Evolutionary conservation across 2,888 invertebrate species (phyloP), one percentile per base, ranked within the genome.

Genomic region (Tryphoninae sp.): DNA sequence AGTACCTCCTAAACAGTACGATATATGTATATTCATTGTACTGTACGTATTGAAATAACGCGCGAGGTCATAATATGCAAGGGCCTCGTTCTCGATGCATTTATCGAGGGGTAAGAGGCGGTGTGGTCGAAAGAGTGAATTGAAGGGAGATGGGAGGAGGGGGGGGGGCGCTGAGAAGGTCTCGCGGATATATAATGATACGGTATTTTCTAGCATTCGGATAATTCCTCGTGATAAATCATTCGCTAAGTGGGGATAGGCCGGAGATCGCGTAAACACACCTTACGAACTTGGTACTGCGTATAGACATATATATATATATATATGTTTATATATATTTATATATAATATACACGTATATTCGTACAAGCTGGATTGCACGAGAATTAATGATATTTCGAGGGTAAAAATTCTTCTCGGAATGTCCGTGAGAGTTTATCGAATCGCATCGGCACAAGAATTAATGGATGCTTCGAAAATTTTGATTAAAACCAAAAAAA

Each of bases 181-280:
- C 78, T 74, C 74, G 85, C 82, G 81, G 86, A 87, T 87, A 86
- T 89, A 90, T 92, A 91, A 91, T 91, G 88, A 91, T 90, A 91
- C 88, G 88, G 90, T 90, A 89, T 90, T 91, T 91, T 83, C 90
- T 91, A 91, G 90, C 91, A 91, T 92, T 92, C 89, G 88, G 90
- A 91, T 91, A 90, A 91, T 91, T 90, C 89, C 87, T 88, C 85
- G 87, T 88, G 88, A 91, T 92, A 92, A 92, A 91, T 91, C 91
- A 91, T 83, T 84, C 86, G 42, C 81, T 90, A 90, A 91, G 90
- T 90, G 90, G 89, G 87, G 73, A 80, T 76, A 83, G 88, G 83
- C 88, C 84, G 83, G 85, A 86, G 90, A 90, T 89, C 88, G 88
- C 86, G 86, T 90, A 90, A 90, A 89, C 89, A 90, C 87, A 90